Evolutionary conservation across 2,797 vertebrate genomes (phyloP).

Genomic region (Telmatherina bonti): DNA sequence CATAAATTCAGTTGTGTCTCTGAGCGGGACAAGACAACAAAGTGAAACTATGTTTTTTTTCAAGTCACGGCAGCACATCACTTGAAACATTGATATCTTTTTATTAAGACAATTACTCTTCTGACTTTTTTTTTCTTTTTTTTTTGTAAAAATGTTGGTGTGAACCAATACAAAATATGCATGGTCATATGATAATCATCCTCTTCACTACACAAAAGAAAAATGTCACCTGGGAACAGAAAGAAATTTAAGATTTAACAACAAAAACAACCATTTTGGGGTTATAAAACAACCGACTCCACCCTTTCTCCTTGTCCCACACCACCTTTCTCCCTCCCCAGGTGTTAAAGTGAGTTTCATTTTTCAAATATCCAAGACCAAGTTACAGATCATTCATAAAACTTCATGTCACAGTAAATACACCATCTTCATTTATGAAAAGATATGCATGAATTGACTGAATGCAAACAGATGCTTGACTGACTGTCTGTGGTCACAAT

Average conservation of each 20-base stretch:
- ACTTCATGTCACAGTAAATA: slow-evolving; percentile 85
- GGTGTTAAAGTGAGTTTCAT: slow-evolving; percentile 83
- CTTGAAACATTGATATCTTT: slow-evolving; percentile 98
- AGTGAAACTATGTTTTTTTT: slow-evolving; percentile 18
- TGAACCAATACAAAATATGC: slow-evolving; percentile 99
- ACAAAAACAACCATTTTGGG: slow-evolving; percentile 78
- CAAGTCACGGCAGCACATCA: slow-evolving; percentile 49
- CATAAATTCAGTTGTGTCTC: slow-evolving; percentile 22
- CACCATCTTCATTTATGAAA: slow-evolving; percentile 84
- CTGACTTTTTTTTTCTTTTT: slow-evolving; percentile 86
- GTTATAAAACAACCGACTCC: slow-evolving; percentile 86
- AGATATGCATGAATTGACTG: slow-evolving; percentile 47
- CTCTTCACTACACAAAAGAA: slow-evolving; percentile 86
- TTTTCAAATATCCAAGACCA: slow-evolving; percentile 71
- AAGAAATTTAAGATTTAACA: slow-evolving; percentile 89
- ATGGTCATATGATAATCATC: slow-evolving; percentile 93
- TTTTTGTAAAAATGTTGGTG: slow-evolving; percentile 99
- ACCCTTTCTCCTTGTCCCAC: neutral
- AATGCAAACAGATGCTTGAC: slow-evolving; percentile 68
- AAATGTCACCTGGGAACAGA: slow-evolving; percentile 92
- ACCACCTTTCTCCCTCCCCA: slow-evolving; percentile 66
- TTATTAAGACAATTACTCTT: slow-evolving; percentile 99
- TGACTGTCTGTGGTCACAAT: slow-evolving; percentile 68
- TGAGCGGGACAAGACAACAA: slow-evolving; percentile 34
- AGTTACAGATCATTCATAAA: slow-evolving; percentile 78